Conservation (phyloP, 2,113 vertebrate genomes). For the Hyperoodon ampullatus region DNA sequence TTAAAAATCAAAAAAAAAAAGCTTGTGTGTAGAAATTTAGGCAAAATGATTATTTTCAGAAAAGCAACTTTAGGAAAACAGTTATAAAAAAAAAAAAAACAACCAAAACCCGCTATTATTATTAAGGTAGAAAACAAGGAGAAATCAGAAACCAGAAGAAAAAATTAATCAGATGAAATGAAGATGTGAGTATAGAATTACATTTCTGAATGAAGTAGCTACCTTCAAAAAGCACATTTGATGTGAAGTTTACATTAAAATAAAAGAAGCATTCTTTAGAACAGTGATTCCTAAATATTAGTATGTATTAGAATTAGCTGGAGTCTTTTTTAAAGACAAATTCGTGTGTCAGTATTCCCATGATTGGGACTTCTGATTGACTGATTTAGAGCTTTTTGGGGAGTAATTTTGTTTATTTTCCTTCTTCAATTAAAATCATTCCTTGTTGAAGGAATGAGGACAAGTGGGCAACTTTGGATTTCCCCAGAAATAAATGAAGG, state of each 20-base stretch:
- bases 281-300: not conserved
- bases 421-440: not conserved
- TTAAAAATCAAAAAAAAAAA: not conserved
- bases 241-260: not conserved
- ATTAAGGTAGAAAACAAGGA: not conserved
- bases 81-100: too few relatives aligned
- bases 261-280: not conserved
- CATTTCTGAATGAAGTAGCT: not conserved
- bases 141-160: not conserved
- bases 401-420: not conserved
- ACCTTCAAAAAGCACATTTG: not conserved
- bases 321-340: not conserved
- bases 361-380: not conserved
- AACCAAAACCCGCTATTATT: not conserved
- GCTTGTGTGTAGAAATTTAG: not conserved
- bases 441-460: not conserved
- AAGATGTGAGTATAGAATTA: not conserved
- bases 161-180: not conserved
- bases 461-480: not conserved
- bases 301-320: not conserved
- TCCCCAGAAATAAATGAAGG: not conserved
- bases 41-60: not conserved
- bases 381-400: not conserved
- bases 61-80: not conserved
- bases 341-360: not conserved